Base-by-base conservation (phyloP, 2,888 invertebrate species). In the Coenonympha glycerion region DNA sequence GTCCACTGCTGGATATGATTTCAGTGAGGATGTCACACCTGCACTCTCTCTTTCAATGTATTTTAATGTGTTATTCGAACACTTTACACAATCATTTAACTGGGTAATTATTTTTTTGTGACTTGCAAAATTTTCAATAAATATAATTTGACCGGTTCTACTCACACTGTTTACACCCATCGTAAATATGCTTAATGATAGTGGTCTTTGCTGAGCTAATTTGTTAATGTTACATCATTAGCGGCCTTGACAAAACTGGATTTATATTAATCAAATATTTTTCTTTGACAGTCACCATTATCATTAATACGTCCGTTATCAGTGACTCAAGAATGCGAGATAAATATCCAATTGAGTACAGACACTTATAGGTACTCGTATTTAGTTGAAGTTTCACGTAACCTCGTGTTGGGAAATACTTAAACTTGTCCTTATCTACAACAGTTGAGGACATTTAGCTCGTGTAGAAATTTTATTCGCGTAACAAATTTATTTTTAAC, bases 161-260 rank as follows among this genome's bases (percentile, higher is more conserved):
- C 13, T 15, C 30, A 3, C 6, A 1, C 15, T 8, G 2, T 6
- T 31, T 8, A 8, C 2, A 2, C 24, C 8, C 6, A 8, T 8
- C 6, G 24, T 8, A 24, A 2, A 3, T 11, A n/a, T 30, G 4
- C 4, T 3, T 28, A 1, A 3, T 11, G 1, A 3, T n/a, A 28
- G 1, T 28, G 11, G 11, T 13, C 11, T 30, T 11, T 11, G 28
- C 6, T 5, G 1, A n/a, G 13, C 6, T 30, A n/a, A 30, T 30
- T 11, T 39, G 13, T 15, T 39, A 39, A 24, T 39, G 66, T 81
- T 78, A 81, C 81, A 79, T 82, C 76, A 81, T 67, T 66, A 63
- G 47, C 65, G 79, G 69, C 84, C 84, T 82, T 82, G 79, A 61
- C 60, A 61, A 55, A 64, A 61, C 60, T 61, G 54, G 66, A 64